Evolutionary conservation across 64 coral and sea anemone genomes (phyloP).

Genomic region (Porites lutea): DNA sequence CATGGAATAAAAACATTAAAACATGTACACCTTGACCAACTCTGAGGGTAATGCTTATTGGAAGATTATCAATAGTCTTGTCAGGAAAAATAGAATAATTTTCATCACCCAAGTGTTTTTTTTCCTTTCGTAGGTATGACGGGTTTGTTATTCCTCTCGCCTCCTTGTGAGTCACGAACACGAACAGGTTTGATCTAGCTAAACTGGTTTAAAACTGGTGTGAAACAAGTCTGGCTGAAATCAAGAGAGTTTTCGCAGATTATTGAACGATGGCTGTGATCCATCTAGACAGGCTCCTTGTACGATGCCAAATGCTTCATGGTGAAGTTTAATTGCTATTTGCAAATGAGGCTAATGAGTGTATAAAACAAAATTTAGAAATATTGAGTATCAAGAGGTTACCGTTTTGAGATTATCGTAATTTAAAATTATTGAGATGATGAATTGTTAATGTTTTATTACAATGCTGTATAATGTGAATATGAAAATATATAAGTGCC

Average conservation of each 20-base stretch:
- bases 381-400: not conserved
- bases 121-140: slow-evolving; percentile 8
- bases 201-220: not conserved
- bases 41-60: too few species aligned
- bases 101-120: not conserved
- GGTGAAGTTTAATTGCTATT: not conserved
- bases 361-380: not conserved
- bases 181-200: not conserved
- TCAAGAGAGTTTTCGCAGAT: not conserved
- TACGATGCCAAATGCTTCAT: not conserved
- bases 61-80: too few species aligned
- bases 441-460: not conserved
- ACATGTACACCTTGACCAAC: too few species aligned
- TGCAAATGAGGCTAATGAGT: not conserved
- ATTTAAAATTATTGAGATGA: slow-evolving; percentile 5
- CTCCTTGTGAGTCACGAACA: not conserved
- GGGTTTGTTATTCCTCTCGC: not conserved
- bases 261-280: not conserved
- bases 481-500: not conserved
- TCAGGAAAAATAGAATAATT: too few species aligned
- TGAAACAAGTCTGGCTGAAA: not conserved
- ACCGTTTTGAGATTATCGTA: not conserved
- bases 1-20: too few species aligned
- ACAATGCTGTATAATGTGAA: slow-evolving; percentile 16
- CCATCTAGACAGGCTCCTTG: too few species aligned